Percentiles rank a stretch among this genome's conserved stretches.
phyloP scores from a whole-genome alignment of 2,113 vertebrate species.

The Daboia siamensis region DNA sequence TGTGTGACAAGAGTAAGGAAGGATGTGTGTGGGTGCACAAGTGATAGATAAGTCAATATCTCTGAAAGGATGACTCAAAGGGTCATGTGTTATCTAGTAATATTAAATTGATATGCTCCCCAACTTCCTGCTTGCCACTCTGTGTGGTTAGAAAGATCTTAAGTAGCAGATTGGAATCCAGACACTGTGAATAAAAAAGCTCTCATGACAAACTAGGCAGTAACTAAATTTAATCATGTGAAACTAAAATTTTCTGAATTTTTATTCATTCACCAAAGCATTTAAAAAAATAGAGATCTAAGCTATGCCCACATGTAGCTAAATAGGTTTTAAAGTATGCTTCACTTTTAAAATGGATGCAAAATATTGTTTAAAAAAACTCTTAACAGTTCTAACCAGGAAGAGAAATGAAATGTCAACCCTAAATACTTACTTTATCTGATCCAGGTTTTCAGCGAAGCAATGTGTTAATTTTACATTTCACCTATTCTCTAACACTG shows the following conservation, averaged over 20 bases:
- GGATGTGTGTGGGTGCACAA: too few species aligned
- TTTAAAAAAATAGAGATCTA: constrained; percentile 1
- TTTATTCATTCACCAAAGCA: background rate
- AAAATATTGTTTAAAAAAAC: background rate
- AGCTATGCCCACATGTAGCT: constrained; percentile 5
- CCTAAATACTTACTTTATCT: background rate
- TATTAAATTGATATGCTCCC: too few species aligned
- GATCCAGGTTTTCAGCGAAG: background rate
- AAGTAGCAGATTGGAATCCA: too few species aligned
- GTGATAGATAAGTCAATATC: too few species aligned
- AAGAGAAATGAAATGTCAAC: fast-evolving
- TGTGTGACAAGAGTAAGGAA: too few species aligned
- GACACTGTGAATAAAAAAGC: too few species aligned
- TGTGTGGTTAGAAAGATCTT: too few species aligned
- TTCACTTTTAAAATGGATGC: background rate
- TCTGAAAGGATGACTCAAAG: too few species aligned
- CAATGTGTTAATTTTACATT: constrained; percentile 13
- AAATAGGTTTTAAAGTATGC: background rate
- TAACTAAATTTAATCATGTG: too few species aligned
- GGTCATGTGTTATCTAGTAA: too few species aligned
- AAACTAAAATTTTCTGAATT: background rate
- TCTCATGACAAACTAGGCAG: too few species aligned
- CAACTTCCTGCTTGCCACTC: too few species aligned
- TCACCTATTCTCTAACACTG: background rate
- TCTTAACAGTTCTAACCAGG: background rate